Evolutionary conservation across 2,797 vertebrate species (phyloP), one percentile per base, ranked within the genome.

Genomic region (Petrocephalus schoutedeni): DNA sequence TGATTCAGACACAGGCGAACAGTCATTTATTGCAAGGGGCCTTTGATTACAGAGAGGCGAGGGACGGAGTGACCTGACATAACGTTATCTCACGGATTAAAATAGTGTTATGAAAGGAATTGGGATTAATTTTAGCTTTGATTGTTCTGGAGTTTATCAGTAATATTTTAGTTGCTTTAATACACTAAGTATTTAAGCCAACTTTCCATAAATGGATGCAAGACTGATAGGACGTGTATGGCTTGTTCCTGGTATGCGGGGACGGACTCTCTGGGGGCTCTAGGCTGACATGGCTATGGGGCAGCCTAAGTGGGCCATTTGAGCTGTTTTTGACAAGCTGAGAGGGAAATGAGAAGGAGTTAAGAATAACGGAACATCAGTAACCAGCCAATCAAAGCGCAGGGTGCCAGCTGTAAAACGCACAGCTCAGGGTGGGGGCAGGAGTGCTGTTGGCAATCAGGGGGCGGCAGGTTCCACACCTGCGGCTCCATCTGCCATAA

Each of bases 21-120:
- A 58, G 61, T 58, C 67, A 57, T 77, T 77, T 87, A 77, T 56
- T 57, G 86, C 64, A 45, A 77, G 28, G 32, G 36, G 84, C 84
- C 84, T 32, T 86, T 59, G 14, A 86, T 58, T 58, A 41, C 23
- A 7, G 16, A 58, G 84, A 85, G 16, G 54, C 32, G 4, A 14
- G 45, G 84, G 56, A 41, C 28, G 3, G 14, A 28, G 32, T 36
- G 54, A 59, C 84, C 84, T 41, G 56, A 71, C 28, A 71, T 71
- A 9, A 57, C 58, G 56, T 21, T 56, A 12, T 51, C 51, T 32
- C 83, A 28, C 84, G 41, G 56, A 86, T 41, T 80, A 49, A 4
- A 80, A 80, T 6, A 80, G 10, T 19, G 14, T 1, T 23, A 64
- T n/a, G n/a, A 64, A 21, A 19, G 61, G 61, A 64, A n/a, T 64